Evolutionary conservation across 2,797 vertebrate genomes (phyloP), one percentile per base, ranked within the genome.

Genomic region (Argentina silus): DNA sequence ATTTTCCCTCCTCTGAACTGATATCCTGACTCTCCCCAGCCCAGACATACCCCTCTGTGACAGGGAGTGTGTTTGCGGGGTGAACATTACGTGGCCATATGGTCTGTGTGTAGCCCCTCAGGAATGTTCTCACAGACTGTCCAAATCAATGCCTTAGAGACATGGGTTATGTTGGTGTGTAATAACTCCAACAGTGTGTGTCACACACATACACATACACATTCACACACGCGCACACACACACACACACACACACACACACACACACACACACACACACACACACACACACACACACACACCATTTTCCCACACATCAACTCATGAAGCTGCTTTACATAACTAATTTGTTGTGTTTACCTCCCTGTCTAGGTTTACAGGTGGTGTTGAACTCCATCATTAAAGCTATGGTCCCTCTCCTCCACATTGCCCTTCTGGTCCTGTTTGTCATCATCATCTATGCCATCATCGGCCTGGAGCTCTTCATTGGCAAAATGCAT

Each of bases 311-410:
- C 51, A 36, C 27, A 36, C 1, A 36, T 36, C 1, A 36, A 36
- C 27, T 36, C 27, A 36, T 36, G 1, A 36, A 36, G 27, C 27
- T 36, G 27, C 4, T 36, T 23, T 11, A 14, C 21, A 9, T 21
- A 59, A 11, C 21, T 21, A 10, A n/a, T n/a, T n/a, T 59, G 21
- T 59, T 59, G 4, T 77, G 59, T 77, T 76, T 81, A 75, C 6
- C 6, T 67, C 57, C 70, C 73, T 92, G 71, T 82, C 76, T 81
- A 99, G 98, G 98, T 97, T 98, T 99, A 96, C 98, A 99, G 94
- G 98, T 99, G 92, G 98, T 99, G 93, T 94, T 99, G 95, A 99
- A 99, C 94, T 99, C 98, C 94, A 99, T 99, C 91, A 98, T 99
- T 93, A 99, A 99, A 98, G 98, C 98, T 96, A 99, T 99, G 98